These are phyloP conservation scores for Vicugna pacos DNA, from an alignment of 2,113 vertebrate species.

Conservation along the genomic window DNA sequence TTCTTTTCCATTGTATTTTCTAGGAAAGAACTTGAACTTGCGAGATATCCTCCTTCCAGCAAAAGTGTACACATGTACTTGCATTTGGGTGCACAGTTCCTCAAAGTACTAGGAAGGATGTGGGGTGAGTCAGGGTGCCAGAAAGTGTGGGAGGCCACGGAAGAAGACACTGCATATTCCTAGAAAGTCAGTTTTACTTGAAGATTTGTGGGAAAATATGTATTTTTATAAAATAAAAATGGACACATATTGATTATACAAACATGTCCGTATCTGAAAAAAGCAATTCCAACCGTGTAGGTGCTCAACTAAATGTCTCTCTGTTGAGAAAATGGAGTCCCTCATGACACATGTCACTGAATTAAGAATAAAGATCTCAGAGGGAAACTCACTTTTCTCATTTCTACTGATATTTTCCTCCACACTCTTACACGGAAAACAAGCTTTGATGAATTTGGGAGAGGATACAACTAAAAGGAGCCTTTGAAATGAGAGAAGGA, in stretches of 20 bases:
- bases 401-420: not conserved
- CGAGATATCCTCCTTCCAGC: not conserved
- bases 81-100: not conserved
- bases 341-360: not conserved
- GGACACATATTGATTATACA: not conserved
- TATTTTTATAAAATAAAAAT: not conserved
- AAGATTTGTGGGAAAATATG: not conserved
- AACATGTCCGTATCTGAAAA: not conserved
- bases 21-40: not conserved
- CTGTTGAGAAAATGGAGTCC: not conserved
- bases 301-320: not conserved
- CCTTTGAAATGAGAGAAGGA: not conserved
- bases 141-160: not conserved
- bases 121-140: not conserved
- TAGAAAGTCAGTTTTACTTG: not conserved
- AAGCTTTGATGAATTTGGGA: not conserved
- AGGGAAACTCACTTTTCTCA: not conserved
- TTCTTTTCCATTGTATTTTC: not conserved
- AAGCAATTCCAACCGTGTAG: not conserved
- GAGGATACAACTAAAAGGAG: not conserved
- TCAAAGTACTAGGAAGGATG: not conserved
- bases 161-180: not conserved
- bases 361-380: not conserved
- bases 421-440: not conserved
- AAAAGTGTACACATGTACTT: not conserved